phyloP scores from a whole-genome alignment of 2,888 invertebrate species.

The Iphiclides podalirius region DNA sequence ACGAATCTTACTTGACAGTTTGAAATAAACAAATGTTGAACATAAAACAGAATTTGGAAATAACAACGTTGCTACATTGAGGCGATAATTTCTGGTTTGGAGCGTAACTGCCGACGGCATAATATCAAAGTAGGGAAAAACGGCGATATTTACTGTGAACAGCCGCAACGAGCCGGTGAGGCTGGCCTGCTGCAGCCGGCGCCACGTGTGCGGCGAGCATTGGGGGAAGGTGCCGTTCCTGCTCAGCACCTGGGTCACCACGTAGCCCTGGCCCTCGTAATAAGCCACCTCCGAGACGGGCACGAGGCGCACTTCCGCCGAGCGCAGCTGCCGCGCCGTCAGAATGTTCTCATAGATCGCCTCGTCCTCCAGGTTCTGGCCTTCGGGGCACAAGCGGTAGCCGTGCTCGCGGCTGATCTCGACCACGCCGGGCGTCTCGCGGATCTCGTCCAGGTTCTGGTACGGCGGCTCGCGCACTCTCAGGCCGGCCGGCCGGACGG shows the following conservation, averaged over 20 bases:
- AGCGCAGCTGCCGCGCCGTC: conserved; percentile 72
- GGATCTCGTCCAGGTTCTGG: conserved; percentile 70
- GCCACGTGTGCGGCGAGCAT: conserved; percentile 74
- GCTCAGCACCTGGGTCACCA: conserved; percentile 72
- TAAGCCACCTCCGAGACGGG: conserved; percentile 75
- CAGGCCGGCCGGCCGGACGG: conserved; percentile 57
- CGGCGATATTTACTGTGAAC: conserved; percentile 60
- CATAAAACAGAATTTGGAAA: no score
- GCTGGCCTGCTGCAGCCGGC: conserved; percentile 64
- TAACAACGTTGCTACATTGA: no score
- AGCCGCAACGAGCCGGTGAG: conserved; percentile 64
- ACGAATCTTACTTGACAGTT: no score
- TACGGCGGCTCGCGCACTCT: conserved; percentile 71
- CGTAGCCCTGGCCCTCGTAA: conserved; percentile 74
- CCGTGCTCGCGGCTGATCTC: conserved; percentile 77
- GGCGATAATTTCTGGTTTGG: no score
- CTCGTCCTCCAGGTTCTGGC: conserved; percentile 75
- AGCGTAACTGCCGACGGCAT: no score
- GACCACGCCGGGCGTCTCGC: conserved; percentile 73
- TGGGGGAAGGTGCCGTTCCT: conserved; percentile 76
- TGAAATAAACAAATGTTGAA: no score
- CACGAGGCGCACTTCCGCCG: conserved; percentile 77
- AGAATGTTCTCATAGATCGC: conserved; percentile 76
- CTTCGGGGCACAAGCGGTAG: conserved; percentile 74
- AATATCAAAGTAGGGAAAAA: no score